Evolutionary conservation across 2,113 vertebrate species (phyloP), one percentile per base, ranked within the genome.

Genomic region (Gopherus flavomarginatus): DNA sequence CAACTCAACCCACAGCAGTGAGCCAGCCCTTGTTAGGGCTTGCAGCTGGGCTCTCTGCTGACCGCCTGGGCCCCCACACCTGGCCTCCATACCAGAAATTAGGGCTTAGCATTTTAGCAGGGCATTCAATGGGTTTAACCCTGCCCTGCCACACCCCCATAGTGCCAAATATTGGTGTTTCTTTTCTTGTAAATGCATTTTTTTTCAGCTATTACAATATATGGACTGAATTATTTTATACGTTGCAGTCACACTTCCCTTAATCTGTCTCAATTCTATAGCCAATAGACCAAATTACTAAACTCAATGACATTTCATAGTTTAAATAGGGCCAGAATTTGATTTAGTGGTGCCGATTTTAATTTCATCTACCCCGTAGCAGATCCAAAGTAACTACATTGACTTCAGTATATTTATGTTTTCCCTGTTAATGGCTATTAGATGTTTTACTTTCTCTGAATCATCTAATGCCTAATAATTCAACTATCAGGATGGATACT

Each of bases 191-290:
- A 95, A 86, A 80, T 89, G 62, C 93, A 83, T 96, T 95, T 82
- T 65, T 86, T 86, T 72, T 72, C 94, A 78, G 90, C 97, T 72
- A 89, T 49, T 91, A 95, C 85, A 94, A 96, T 96, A 81, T 11
- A 0, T 92, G 87, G 62, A 49, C 72, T 93, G 89, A 78, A 91
- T 50, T 19, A 57, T 17, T 4, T 87, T 88, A 75, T 0, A 1
- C 49, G 90, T 87, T 90, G 91, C 86, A 79, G 16, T 96, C 47
- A 47, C 65, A 69, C 82, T 78, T 93, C 56, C 87, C 83, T 83
- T n/a, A 13, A 29, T 42, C 62, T 89, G 56, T 82, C 77, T 90
- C 77, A 69, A 49, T 85, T 88, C 86, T 88, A 50, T 50, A 54
- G 38, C 85, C 53, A 79, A 35, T 85, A 52, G 81, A 86, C 65